phyloP scores from a whole-genome alignment of 2,797 vertebrate genomes.

The Syngnathus acus region DNA sequence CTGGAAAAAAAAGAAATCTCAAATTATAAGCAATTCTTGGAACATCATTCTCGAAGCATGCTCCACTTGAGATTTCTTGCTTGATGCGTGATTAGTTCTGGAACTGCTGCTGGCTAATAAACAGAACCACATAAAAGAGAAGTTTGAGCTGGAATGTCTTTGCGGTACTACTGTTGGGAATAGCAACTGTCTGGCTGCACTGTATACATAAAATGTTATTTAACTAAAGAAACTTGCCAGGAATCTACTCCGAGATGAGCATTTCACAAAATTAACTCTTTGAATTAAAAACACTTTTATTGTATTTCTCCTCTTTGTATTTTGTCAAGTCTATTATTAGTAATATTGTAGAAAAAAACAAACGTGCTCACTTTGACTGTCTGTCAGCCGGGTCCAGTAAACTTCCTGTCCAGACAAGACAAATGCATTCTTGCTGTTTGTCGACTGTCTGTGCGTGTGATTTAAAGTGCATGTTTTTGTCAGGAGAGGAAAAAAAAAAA shows the following conservation, averaged over 20 bases:
- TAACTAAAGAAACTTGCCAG: background rate
- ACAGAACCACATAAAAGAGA: slow-evolving; percentile 35
- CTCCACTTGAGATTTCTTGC: slow-evolving; percentile 1
- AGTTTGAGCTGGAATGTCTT: slow-evolving; percentile 49
- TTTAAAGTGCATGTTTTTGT: slow-evolving; percentile 33
- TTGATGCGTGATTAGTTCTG: slow-evolving; percentile 25
- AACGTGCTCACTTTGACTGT: slow-evolving; percentile 2
- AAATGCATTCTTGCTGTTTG: slow-evolving; percentile 55
- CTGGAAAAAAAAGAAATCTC: background rate
- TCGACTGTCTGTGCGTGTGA: slow-evolving; percentile 37
- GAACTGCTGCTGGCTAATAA: slow-evolving; percentile 29
- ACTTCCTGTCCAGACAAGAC: slow-evolving; percentile 66
- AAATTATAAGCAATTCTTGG: background rate
- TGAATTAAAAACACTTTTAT: background rate
- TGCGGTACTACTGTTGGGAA: slow-evolving; percentile 46
- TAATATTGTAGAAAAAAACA: background rate
- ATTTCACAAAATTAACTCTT: background rate
- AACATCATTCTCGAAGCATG: background rate
- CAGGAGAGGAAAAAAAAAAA: slow-evolving; percentile 29
- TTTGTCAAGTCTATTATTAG: background rate
- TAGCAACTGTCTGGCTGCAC: slow-evolving; percentile 61
- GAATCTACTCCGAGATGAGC: background rate
- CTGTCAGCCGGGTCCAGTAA: slow-evolving; percentile 16
- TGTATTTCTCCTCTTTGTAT: background rate
- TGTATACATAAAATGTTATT: slow-evolving; percentile 13